Conservation (phyloP, 2,888 invertebrate genomes). For the Syrphus vitripennis region DNA sequence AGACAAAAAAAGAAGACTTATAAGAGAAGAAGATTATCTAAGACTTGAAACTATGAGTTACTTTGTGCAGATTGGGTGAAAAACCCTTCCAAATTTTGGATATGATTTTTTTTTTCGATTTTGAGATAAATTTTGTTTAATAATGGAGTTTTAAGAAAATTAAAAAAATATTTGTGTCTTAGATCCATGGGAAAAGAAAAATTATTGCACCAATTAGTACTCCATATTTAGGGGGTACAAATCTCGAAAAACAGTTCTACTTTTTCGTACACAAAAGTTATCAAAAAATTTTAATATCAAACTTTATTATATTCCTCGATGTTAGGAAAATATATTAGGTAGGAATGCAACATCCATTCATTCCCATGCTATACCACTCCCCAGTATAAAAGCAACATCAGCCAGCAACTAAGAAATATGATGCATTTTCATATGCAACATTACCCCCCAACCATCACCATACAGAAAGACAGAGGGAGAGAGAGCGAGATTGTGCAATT, state of each 20-base stretch:
- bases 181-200: too few relatives aligned
- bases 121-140: neutral
- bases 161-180: too few relatives aligned
- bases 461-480: too few relatives aligned
- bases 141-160: too few relatives aligned
- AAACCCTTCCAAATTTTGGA: neutral
- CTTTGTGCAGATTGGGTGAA: neutral
- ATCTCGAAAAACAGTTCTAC: neutral
- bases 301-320: neutral
- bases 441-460: neutral
- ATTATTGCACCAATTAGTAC: too few relatives aligned
- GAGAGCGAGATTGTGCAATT: conserved; percentile 47
- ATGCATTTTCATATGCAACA: conserved; percentile 1
- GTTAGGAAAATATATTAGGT: neutral
- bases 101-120: neutral
- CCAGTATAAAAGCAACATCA: neutral
- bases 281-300: neutral
- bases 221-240: neutral
- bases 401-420: neutral
- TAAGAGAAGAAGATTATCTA: neutral
- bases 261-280: neutral
- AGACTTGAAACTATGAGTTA: conserved; percentile 1
- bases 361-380: neutral
- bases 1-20: neutral
- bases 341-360: neutral